These are phyloP conservation scores for Hylaeus anthracinus DNA, from an alignment of 1,140 invertebrate genomes.

Conservation along the genomic window DNA sequence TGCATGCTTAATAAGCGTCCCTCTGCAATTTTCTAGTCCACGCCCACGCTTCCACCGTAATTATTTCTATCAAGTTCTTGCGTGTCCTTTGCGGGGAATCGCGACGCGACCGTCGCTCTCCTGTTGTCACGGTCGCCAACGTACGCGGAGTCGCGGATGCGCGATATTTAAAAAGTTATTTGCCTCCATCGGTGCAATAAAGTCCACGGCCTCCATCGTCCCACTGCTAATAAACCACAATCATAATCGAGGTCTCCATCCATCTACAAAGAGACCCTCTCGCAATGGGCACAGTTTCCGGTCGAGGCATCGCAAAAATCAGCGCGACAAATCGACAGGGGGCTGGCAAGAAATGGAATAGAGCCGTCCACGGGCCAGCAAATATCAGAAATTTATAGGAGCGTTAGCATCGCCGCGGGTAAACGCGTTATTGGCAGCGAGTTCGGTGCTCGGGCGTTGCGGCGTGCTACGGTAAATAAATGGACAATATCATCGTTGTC, in stretches of 20 bases:
- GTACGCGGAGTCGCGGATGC: no score
- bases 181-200: no score
- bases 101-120: no score
- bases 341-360: slow-evolving; percentile 41
- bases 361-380: slow-evolving; percentile 51
- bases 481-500: slow-evolving; percentile 65
- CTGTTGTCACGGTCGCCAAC: no score
- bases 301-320: neutral
- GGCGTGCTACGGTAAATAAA: slow-evolving; percentile 61
- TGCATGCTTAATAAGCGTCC: slow-evolving; percentile 47
- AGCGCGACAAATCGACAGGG: neutral
- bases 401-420: slow-evolving; percentile 53
- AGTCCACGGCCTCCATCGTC: no score
- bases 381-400: slow-evolving; percentile 59
- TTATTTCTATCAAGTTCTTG: slow-evolving; percentile 48
- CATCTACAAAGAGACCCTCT: neutral
- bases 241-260: neutral
- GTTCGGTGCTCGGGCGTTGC: slow-evolving; percentile 25
- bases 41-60: slow-evolving; percentile 38
- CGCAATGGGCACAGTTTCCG: neutral
- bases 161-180: no score
- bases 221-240: no score
- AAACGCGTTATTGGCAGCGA: slow-evolving; percentile 59
- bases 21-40: slow-evolving; percentile 42
- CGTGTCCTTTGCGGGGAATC: slow-evolving; percentile 14